Percentiles rank a stretch among this genome's conserved stretches.
phyloP scores from a whole-genome alignment of 2,888 invertebrate genomes.

The Idaea aversata region DNA sequence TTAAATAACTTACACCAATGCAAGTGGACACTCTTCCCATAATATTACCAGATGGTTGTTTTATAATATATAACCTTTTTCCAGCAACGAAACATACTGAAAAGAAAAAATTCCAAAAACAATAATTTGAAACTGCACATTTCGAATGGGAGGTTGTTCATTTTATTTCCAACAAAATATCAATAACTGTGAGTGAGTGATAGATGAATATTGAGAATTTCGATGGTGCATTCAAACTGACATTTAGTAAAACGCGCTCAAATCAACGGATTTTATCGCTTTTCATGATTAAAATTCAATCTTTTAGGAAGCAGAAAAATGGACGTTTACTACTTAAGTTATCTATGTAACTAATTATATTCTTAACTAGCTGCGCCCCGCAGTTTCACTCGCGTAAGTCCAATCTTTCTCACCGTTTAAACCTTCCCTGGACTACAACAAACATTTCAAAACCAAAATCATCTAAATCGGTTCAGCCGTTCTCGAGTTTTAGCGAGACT shows the following conservation, averaged over 20 bases:
- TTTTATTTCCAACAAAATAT: not conserved
- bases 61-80: conserved; percentile 86
- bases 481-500: no score
- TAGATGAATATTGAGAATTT: not conserved
- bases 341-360: not conserved
- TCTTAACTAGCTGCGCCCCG: no score
- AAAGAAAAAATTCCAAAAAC: conserved; percentile 37
- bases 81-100: conserved; percentile 91
- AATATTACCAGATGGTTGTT: conserved; percentile 91
- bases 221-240: not conserved
- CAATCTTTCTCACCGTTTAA: no score
- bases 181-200: not conserved
- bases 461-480: no score
- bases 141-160: not conserved
- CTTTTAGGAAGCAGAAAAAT: not conserved
- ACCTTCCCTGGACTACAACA: no score
- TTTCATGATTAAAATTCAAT: not conserved
- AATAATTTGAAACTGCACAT: no score
- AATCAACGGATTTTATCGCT: not conserved
- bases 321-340: no score
- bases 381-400: no score
- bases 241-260: not conserved
- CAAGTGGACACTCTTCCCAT: conserved; percentile 88
- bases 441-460: no score
- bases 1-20: conserved; percentile 83